phyloP scores from a whole-genome alignment of 1,140 invertebrate species.

The Brachionus paranguensis region DNA sequence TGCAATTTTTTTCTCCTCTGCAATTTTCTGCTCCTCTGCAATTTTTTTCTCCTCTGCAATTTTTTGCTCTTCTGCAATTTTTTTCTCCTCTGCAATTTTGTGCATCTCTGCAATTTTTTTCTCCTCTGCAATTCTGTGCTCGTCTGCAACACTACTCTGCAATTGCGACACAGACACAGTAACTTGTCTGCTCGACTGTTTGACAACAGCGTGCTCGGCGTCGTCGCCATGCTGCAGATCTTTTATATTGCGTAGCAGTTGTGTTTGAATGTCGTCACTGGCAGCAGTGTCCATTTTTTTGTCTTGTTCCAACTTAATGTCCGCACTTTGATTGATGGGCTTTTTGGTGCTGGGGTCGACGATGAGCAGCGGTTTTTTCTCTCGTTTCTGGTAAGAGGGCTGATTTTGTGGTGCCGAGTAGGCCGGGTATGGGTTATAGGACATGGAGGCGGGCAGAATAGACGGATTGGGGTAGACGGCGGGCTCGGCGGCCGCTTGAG shows the following conservation, averaged over 20 bases:
- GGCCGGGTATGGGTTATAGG: not conserved
- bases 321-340: not conserved
- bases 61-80: no score
- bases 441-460: not conserved
- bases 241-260: not conserved
- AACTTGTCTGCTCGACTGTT: not conserved
- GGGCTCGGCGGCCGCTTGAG: not conserved
- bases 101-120: no score
- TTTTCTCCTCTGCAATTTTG: no score
- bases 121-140: no score
- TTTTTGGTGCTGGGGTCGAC: conserved; percentile 46
- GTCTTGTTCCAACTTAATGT: not conserved
- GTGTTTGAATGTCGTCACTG: not conserved
- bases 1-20: no score
- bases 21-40: no score
- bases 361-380: conserved; percentile 43
- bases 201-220: not conserved
- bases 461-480: not conserved
- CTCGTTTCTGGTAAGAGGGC: conserved; percentile 41
- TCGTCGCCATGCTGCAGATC: not conserved
- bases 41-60: no score
- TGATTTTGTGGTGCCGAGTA: not conserved
- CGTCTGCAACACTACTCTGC: not conserved
- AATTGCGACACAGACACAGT: not conserved
- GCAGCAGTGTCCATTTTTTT: not conserved